These are phyloP conservation scores for mouse (Mus musculus) DNA, from an alignment of 2,113 vertebrate species.

Conservation along the genomic window GRCm39 chr16:45980001-45980500, in stretches of 20 bases:
- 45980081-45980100: neutral
- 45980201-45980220: neutral
- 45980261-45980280: neutral
- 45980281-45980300: conserved; percentile 45
- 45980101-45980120: neutral
- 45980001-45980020: neutral
- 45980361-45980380: conserved; percentile 62
- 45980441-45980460: conserved; percentile 78
- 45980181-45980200: neutral
- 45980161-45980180: neutral
- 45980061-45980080: neutral
- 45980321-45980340: conserved; percentile 62
- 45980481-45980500: conserved; percentile 66
- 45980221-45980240: neutral
- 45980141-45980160: neutral
- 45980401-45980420: conserved; percentile 68
- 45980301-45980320: neutral
- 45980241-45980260: neutral
- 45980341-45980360: conserved; percentile 29
- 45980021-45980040: conserved; percentile 29
- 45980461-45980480: conserved; percentile 59
- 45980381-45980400: conserved; percentile 57
- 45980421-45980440: conserved; percentile 65
- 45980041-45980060: neutral
- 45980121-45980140: neutral